Evolutionary conservation across 2,888 invertebrate genomes (phyloP).

Genomic region (Catocala fraxini): DNA sequence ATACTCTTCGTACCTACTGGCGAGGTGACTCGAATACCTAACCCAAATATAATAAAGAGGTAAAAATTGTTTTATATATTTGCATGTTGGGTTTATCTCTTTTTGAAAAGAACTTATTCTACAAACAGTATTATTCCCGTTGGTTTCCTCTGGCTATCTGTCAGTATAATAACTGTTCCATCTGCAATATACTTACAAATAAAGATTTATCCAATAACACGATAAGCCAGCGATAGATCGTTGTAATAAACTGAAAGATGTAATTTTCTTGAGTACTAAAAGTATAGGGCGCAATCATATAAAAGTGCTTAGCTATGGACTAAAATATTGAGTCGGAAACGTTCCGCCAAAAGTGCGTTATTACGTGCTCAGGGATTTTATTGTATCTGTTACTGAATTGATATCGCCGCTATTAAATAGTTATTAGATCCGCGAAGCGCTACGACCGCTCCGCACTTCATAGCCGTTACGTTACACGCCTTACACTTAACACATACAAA

Average conservation of each 20-base stretch:
- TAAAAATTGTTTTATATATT: too few relatives aligned
- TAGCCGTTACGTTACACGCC: not conserved
- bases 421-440: constrained; percentile 29
- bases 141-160: too few relatives aligned
- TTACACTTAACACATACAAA: not conserved
- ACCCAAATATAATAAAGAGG: too few relatives aligned
- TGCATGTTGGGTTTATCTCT: too few relatives aligned
- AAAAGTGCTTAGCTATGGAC: constrained; percentile 31
- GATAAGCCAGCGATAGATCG: not conserved
- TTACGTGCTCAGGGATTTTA: constrained; percentile 38
- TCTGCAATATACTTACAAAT: not conserved
- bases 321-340: constrained; percentile 26
- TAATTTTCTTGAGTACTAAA: constrained; percentile 38
- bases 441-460: constrained; percentile 7
- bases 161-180: too few relatives aligned
- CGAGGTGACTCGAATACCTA: too few relatives aligned
- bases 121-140: too few relatives aligned
- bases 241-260: constrained; percentile 18
- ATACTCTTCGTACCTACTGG: too few relatives aligned
- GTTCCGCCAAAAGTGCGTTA: constrained; percentile 26
- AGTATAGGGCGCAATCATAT: constrained; percentile 34
- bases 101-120: too few relatives aligned
- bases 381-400: constrained; percentile 29
- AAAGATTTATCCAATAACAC: not conserved
- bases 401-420: constrained; percentile 35